Evolutionary conservation across 2,113 vertebrate species (phyloP).

Genomic region (Arenaria interpres): DNA sequence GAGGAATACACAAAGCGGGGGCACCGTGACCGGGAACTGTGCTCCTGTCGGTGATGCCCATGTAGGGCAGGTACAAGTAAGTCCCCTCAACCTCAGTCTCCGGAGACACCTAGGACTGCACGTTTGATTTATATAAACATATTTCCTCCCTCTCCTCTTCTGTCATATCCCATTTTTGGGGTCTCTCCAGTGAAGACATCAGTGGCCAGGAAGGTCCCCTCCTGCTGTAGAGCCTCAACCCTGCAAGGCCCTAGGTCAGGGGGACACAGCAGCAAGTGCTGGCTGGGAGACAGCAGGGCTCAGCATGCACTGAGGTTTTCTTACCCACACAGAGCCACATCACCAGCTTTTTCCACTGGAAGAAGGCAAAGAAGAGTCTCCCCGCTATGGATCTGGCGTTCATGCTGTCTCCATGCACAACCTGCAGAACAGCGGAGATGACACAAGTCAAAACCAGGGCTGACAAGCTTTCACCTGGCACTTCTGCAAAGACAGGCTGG

Average conservation of each 20-base stretch:
- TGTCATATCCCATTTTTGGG: neutral
- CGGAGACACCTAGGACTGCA: neutral
- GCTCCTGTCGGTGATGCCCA: neutral
- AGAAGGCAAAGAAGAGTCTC: neutral
- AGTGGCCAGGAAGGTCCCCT: neutral
- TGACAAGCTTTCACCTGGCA: neutral
- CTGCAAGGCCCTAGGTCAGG: too few species aligned
- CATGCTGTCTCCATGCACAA: too few species aligned
- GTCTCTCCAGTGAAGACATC: neutral
- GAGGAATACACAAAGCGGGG: too few species aligned
- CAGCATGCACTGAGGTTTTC: neutral
- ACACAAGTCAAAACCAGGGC: neutral
- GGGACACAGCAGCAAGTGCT: fast-evolving
- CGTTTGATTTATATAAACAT: neutral
- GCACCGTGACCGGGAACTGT: neutral
- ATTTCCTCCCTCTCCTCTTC: neutral
- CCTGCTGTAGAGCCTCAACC: neutral
- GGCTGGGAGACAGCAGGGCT: neutral
- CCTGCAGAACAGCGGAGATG: neutral
- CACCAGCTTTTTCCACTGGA: neutral
- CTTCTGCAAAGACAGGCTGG: neutral
- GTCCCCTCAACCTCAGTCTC: neutral
- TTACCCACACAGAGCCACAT: neutral
- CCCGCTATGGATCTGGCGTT: neutral
- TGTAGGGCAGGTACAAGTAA: too few species aligned